Conservation (phyloP, 1,140 invertebrate species). For the Oreohelix idahoensis region DNA sequence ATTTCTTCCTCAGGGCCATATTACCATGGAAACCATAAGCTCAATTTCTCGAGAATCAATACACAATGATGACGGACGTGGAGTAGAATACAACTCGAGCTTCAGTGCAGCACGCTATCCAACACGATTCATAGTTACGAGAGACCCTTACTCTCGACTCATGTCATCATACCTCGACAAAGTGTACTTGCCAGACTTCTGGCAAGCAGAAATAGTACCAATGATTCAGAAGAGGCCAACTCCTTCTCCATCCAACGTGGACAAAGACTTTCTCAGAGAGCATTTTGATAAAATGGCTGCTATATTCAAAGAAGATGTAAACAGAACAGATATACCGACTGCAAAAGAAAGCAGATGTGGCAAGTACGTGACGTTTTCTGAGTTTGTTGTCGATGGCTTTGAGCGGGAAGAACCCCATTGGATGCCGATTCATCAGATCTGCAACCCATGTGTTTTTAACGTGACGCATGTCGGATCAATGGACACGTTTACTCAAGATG, state of each 20-base stretch:
- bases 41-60: background rate
- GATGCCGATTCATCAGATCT: constrained; percentile 24
- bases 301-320: background rate
- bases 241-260: background rate
- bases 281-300: constrained; percentile 12
- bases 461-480: background rate
- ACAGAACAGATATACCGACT: background rate
- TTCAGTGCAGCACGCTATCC: background rate
- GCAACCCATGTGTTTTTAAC: constrained; percentile 5
- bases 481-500: constrained; percentile 3
- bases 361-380: constrained; percentile 13
- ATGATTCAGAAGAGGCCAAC: background rate
- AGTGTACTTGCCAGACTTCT: constrained; percentile 25
- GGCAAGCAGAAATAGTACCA: background rate
- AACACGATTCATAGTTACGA: constrained; percentile 5
- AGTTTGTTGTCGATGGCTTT: background rate
- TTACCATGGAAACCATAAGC: background rate
- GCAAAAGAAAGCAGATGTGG: background rate
- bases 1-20: background rate
- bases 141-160: constrained; percentile 31
- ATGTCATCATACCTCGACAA: constrained; percentile 23
- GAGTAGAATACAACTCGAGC: background rate
- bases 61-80: background rate
- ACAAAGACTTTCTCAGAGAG: background rate
- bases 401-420: background rate